Evolutionary conservation across 1,140 invertebrate genomes (phyloP), one percentile per base, ranked within the genome.

Genomic region (Sycophaga agraensis): DNA sequence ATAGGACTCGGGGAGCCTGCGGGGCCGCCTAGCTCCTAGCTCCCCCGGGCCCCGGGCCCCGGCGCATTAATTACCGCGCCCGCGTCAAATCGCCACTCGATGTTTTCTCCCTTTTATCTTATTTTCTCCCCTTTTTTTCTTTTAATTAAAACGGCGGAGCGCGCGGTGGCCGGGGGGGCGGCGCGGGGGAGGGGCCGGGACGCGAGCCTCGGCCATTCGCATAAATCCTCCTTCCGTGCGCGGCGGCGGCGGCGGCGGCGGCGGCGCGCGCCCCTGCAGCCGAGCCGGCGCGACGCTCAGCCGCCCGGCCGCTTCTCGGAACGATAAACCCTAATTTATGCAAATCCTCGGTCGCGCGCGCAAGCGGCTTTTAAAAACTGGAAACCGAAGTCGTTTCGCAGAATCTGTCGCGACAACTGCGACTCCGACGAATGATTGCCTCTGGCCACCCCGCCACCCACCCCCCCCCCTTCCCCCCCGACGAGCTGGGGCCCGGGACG

Each of bases 281-380:
- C n/a, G n/a, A n/a, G n/a, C n/a, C 28, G 49, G 9, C 31, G 22
- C 28, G 5, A 11, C 28, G 28, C 28, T 4, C 28, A 31, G 4
- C 11, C 28, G 4, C 71, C 64, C 67, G 70, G 34, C 34, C 45
- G 43, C 71, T 80, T 81, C 78, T 75, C 70, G 70, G 79, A 81
- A 81, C 76, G 76, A 81, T 81, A 81, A 81, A 76, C 77, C 77
- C 72, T 79, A 80, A 81, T 79, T 73, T 81, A 81, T 81, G 79
- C 77, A 80, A 81, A 81, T 80, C 78, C 74, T 68, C 56, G 50
- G 40, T 34, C 59, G 59, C 51, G 51, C 24, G 31, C 17, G 37
- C 17, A n/a, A 14, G 35, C 37, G 53, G 43, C 53, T 40, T 63
- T 63, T 63, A 63, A 63, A 63, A 63, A 57, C 61, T 57, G 61